Percentiles rank a stretch among this genome's conserved stretches.
Conservation (phyloP, 2,888 invertebrate genomes). For the Patella pellucida region DNA sequence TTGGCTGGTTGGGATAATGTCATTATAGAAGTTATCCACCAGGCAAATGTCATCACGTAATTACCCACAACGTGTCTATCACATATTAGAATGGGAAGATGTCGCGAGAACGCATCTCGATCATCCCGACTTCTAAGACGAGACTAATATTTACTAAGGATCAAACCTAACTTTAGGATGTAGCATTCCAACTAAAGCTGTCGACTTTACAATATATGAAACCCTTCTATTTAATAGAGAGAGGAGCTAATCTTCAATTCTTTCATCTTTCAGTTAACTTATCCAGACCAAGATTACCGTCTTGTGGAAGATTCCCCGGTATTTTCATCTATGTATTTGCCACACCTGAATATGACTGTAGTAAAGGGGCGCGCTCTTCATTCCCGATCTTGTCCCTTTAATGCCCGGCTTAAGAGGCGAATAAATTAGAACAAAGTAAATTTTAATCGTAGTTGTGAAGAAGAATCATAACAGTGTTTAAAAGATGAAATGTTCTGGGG, state of each 20-base stretch:
- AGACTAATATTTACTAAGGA: constrained; percentile 22
- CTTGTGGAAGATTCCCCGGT: constrained; percentile 9
- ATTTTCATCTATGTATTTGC: constrained; percentile 10
- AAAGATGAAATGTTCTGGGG: constrained; percentile 3
- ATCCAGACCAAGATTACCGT: not conserved
- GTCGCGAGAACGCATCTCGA: no score
- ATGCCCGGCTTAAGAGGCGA: not conserved
- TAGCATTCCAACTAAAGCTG: constrained; percentile 28
- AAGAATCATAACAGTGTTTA: constrained; percentile 9
- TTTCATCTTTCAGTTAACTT: not conserved
- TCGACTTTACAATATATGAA: constrained; percentile 31
- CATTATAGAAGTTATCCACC: no score
- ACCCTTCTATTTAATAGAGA: constrained; percentile 22
- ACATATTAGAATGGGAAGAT: no score
- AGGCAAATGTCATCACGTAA: no score
- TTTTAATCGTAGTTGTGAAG: constrained; percentile 5
- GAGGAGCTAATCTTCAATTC: constrained; percentile 19
- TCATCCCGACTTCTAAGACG: constrained; percentile 1
- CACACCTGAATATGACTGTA: constrained; percentile 11
- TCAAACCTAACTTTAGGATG: constrained; percentile 20
- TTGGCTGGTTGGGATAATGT: no score
- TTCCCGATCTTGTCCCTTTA: not conserved
- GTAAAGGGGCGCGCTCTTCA: not conserved
- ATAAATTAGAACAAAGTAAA: not conserved
- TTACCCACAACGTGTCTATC: no score